These are phyloP conservation scores for Phaenicophaeus curvirostris DNA, from an alignment of 2,797 vertebrate species.

Conservation along the genomic window DNA sequence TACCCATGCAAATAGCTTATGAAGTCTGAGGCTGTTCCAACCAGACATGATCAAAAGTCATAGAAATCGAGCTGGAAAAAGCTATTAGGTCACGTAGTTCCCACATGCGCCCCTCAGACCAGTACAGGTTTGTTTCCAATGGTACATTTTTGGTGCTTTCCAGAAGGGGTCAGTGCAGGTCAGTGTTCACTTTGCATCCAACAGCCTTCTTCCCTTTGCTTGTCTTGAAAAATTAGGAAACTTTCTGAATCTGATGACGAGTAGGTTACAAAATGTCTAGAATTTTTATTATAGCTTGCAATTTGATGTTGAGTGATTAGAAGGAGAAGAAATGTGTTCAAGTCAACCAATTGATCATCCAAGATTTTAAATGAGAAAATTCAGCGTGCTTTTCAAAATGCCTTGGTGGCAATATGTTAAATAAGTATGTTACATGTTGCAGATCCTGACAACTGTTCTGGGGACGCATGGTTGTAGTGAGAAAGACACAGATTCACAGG, in stretches of 20 bases:
- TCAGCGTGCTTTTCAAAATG: background rate
- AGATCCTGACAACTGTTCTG: background rate
- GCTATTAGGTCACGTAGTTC: constrained; percentile 55
- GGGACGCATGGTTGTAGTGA: accelerated
- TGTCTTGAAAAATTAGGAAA: constrained; percentile 10
- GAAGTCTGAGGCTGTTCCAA: constrained; percentile 38
- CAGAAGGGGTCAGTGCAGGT: constrained; percentile 72
- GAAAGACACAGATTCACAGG: background rate
- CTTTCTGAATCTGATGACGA: background rate
- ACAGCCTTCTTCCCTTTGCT: background rate
- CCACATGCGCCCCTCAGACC: background rate
- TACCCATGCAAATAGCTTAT: constrained; percentile 27
- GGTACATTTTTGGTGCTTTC: constrained; percentile 64
- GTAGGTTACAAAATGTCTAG: background rate
- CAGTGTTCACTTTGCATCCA: constrained; percentile 37
- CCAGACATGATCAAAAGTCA: constrained; percentile 43
- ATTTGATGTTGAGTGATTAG: background rate
- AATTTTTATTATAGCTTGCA: background rate
- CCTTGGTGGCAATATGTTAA: background rate
- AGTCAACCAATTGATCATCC: background rate
- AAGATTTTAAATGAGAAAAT: background rate
- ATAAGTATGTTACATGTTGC: background rate
- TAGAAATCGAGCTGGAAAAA: constrained; percentile 54
- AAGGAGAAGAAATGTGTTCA: background rate
- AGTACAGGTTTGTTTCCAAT: constrained; percentile 52